Conservation (phyloP, 2,888 invertebrate genomes). For the Thymelicus acteon region DNA sequence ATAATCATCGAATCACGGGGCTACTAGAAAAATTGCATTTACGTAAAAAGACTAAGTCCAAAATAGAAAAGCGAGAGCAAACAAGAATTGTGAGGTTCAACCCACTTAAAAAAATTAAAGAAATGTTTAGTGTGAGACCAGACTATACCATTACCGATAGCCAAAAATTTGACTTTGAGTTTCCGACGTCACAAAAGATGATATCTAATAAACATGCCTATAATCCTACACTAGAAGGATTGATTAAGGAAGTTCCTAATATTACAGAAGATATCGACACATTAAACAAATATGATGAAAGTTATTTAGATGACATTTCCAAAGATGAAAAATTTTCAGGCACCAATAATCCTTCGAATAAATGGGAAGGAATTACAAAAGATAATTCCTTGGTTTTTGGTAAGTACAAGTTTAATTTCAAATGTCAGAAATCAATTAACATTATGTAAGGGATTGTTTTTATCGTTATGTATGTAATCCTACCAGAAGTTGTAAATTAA, state of each 20-base stretch:
- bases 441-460: too few species aligned
- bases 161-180: conserved; percentile 51
- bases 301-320: neutral
- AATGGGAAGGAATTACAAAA: neutral
- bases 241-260: conserved; percentile 57
- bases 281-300: neutral
- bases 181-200: neutral
- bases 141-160: conserved; percentile 36
- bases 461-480: too few species aligned
- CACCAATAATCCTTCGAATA: neutral
- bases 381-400: neutral
- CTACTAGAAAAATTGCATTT: conserved; percentile 44
- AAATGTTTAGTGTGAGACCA: conserved; percentile 50
- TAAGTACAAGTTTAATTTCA: neutral
- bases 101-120: conserved; percentile 57
- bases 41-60: conserved; percentile 43
- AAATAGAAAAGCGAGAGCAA: conserved; percentile 44
- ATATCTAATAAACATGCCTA: neutral
- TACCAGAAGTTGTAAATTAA: too few species aligned
- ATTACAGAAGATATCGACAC: conserved; percentile 46
- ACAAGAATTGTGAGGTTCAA: conserved; percentile 54
- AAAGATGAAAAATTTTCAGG: neutral
- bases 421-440: too few species aligned
- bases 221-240: conserved; percentile 49
- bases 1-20: conserved; percentile 35